Percentiles rank a stretch among this genome's conserved stretches.
These are phyloP conservation scores for Leptodirus hochenwartii DNA, from an alignment of 2,888 invertebrate species.

Conservation along the genomic window DNA sequence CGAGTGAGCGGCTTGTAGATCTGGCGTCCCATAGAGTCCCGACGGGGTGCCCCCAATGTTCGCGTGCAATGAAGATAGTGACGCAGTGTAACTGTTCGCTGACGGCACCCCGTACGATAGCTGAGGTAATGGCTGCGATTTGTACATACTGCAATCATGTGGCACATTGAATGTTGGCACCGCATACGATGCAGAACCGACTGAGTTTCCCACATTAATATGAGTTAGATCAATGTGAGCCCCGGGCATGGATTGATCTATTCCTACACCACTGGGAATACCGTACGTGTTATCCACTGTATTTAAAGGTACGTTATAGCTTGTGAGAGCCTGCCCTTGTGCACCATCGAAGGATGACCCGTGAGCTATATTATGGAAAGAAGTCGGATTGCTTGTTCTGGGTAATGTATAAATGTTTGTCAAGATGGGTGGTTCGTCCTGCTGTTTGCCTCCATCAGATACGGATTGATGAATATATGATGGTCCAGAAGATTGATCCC, in stretches of 20 bases:
- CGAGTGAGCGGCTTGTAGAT: slow-evolving; percentile 26
- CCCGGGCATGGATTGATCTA: no score
- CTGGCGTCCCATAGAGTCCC: slow-evolving; percentile 17
- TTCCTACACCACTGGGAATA: no score
- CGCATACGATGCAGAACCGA: slow-evolving; percentile 7
- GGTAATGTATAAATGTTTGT: slow-evolving; percentile 34
- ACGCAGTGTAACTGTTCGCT: slow-evolving; percentile 34
- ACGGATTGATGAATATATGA: slow-evolving; percentile 47
- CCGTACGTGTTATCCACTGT: slow-evolving; percentile 34
- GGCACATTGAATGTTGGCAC: slow-evolving; percentile 8
- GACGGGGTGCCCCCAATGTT: slow-evolving; percentile 30
- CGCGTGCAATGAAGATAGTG: slow-evolving; percentile 32
- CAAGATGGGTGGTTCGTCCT: slow-evolving; percentile 30
- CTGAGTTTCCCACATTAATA: slow-evolving; percentile 7
- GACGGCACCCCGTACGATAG: slow-evolving; percentile 27
- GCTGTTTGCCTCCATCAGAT: slow-evolving; percentile 26
- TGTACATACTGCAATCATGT: slow-evolving; percentile 22
- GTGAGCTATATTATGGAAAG: slow-evolving; percentile 27
- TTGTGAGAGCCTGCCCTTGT: slow-evolving; percentile 22
- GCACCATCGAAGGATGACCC: not conserved
- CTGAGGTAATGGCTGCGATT: slow-evolving; percentile 20
- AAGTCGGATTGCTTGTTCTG: slow-evolving; percentile 28
- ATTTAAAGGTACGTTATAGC: slow-evolving; percentile 32
- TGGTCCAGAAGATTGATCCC: slow-evolving; percentile 48
- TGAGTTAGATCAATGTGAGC: slow-evolving; percentile 10